A percentile compares a stretch with the other conserved stretches of the same genome.
Conservation (phyloP, 2,888 invertebrate genomes). For the Drosophila algonquin region DNA sequence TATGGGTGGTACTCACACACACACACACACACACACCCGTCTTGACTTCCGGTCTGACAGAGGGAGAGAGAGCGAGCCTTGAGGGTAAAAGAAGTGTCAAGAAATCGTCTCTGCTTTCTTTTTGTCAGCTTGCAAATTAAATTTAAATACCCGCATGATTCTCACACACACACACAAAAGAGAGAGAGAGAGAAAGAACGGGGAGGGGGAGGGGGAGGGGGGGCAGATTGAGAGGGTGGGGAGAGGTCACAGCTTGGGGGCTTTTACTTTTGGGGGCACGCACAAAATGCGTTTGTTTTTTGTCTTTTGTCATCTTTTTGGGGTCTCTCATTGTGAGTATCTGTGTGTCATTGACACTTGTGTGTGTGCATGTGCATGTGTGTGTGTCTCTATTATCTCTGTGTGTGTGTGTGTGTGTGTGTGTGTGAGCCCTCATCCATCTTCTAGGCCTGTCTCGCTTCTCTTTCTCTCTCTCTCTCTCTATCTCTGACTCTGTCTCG, state of each 20-base stretch:
- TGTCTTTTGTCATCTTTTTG: constrained; percentile 67
- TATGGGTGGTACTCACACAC: constrained; percentile 8
- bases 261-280: constrained; percentile 34
- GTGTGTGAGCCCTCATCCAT: constrained; percentile 32
- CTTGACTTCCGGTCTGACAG: constrained; percentile 43
- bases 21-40: neutral
- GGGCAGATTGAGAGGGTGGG: constrained; percentile 34
- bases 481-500: constrained; percentile 8
- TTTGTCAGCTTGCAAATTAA: constrained; percentile 77
- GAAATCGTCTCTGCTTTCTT: constrained; percentile 59
- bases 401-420: neutral
- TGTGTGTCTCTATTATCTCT: constrained; percentile 13
- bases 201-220: constrained; percentile 13
- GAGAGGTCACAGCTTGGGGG: constrained; percentile 14
- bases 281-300: constrained; percentile 55
- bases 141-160: constrained; percentile 70
- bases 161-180: constrained; percentile 6
- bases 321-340: constrained; percentile 21
- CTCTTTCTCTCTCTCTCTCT: neutral
- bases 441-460: constrained; percentile 15
- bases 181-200: constrained; percentile 1
- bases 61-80: constrained; percentile 22
- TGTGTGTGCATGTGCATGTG: constrained; percentile 9
- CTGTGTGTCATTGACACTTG: constrained; percentile 46
- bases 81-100: constrained; percentile 16